phyloP scores from a whole-genome alignment of 1,140 invertebrate species.

The Tetragonula clypearis region DNA sequence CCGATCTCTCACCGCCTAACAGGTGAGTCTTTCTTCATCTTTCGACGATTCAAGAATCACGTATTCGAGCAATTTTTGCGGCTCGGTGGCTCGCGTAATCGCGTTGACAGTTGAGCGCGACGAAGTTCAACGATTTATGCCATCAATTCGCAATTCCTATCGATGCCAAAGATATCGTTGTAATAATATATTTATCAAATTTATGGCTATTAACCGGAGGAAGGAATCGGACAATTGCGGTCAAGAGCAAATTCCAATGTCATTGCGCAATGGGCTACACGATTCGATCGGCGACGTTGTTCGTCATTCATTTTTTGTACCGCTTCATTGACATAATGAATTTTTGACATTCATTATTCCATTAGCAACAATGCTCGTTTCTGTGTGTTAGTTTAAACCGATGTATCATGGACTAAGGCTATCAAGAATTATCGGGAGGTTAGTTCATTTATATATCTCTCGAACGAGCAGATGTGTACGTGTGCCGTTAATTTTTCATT shows the following conservation, averaged over 20 bases:
- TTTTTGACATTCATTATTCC: conserved; percentile 6
- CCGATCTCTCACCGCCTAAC: background rate
- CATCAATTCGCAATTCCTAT: no score
- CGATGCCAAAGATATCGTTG: background rate
- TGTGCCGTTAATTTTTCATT: background rate
- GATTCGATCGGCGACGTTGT: background rate
- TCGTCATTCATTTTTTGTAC: background rate
- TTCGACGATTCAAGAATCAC: background rate
- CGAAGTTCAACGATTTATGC: no score
- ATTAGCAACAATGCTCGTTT: background rate
- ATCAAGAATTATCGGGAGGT: background rate
- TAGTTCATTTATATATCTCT: background rate
- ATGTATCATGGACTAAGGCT: background rate
- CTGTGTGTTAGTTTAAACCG: background rate
- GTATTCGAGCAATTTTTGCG: background rate
- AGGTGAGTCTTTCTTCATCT: conserved; percentile 23
- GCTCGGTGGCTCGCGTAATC: background rate
- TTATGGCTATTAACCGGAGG: background rate
- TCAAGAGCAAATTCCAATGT: background rate
- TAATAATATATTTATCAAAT: background rate
- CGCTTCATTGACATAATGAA: background rate
- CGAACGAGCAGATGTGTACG: background rate
- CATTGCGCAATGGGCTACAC: background rate
- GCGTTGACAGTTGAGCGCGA: background rate
- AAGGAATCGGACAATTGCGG: background rate